Conservation (phyloP, 2,113 vertebrate species). For the Acrocephalus arundinaceus region DNA sequence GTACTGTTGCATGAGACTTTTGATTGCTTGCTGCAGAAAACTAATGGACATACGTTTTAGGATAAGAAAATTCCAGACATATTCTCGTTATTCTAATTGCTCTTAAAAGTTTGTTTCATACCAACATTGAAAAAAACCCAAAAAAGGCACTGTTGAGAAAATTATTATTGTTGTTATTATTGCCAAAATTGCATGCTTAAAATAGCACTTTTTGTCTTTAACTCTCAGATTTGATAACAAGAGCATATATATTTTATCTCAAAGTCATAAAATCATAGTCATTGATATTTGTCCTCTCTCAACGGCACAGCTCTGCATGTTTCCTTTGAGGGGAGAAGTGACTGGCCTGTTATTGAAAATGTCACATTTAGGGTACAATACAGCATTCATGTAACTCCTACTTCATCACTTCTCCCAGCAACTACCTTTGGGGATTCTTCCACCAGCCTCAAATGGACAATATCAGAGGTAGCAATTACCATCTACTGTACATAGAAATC, state of each 20-base stretch:
- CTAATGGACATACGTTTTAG: not conserved
- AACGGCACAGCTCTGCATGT: not conserved
- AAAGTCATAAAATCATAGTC: not conserved
- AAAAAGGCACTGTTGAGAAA: not conserved
- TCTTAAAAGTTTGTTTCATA: not conserved
- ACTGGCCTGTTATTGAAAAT: not conserved
- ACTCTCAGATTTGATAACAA: not conserved
- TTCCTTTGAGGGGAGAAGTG: not conserved
- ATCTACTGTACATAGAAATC: not conserved
- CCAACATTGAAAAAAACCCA: not conserved
- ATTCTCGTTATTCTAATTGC: not conserved
- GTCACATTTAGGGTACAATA: not conserved
- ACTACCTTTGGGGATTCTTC: not conserved
- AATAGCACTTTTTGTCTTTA: not conserved
- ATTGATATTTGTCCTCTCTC: not conserved
- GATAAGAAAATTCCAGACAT: not conserved
- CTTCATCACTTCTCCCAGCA: not conserved
- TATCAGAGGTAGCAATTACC: not conserved
- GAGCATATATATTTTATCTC: not conserved
- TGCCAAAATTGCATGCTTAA: not conserved
- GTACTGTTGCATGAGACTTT: not conserved
- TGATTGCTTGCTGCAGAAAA: constrained; percentile 12
- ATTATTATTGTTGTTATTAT: not conserved
- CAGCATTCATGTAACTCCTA: not conserved
- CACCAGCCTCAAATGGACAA: not conserved